phyloP scores from a whole-genome alignment of 2,888 invertebrate genomes.

The Pimpla rufipes region DNA sequence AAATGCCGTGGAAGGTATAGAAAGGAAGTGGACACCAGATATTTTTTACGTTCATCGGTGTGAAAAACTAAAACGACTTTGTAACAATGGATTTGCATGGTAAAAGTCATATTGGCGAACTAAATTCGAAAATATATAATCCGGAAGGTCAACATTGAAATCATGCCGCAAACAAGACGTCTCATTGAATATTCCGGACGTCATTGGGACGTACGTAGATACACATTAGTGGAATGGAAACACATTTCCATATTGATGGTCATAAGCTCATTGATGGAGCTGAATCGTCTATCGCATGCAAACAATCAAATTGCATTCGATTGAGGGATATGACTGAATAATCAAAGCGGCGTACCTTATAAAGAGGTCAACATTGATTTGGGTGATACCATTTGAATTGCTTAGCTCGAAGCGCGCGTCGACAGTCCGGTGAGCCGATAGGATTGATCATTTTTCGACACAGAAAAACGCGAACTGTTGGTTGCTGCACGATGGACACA shows the following conservation, averaged over 20 bases:
- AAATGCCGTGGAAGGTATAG: too few species aligned
- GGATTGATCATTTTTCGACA: background rate
- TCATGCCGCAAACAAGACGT: background rate
- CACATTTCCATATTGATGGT: background rate
- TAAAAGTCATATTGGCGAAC: too few species aligned
- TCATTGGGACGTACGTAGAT: background rate
- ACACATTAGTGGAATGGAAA: background rate
- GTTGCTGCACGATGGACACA: conserved; percentile 64
- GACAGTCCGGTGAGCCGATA: background rate
- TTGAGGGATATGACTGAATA: background rate
- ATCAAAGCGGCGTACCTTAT: background rate
- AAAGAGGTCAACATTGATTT: background rate
- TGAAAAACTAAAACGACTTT: too few species aligned
- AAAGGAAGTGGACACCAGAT: too few species aligned
- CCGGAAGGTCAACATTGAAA: background rate
- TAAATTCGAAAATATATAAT: too few species aligned
- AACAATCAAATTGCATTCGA: conserved; percentile 3
- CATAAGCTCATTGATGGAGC: background rate
- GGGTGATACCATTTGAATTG: background rate
- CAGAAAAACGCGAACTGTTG: background rate
- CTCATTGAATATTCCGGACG: background rate
- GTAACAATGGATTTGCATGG: too few species aligned
- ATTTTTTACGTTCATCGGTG: too few species aligned
- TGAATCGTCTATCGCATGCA: background rate
- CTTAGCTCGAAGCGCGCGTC: background rate